A percentile compares a stretch with the other conserved stretches of the same genome.
phyloP scores from a whole-genome alignment of 1,140 invertebrate species.

The Eriocheir sinensis region DNA sequence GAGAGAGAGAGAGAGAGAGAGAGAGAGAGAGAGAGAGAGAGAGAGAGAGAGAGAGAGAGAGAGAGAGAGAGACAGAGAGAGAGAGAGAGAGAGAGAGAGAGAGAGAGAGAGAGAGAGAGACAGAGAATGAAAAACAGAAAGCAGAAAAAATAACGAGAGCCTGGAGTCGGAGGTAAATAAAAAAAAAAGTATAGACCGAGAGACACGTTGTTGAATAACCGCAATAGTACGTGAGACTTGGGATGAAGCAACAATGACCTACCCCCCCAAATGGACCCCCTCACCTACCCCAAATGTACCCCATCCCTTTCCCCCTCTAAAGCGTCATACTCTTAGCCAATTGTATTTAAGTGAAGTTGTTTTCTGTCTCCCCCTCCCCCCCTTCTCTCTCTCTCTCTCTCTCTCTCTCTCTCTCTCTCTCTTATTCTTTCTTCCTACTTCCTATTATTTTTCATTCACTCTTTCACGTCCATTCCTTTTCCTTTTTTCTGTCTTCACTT shows the following conservation, averaged over 20 bases:
- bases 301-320: too few species aligned
- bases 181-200: too few species aligned
- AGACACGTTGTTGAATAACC: neutral
- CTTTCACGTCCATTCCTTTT: neutral
- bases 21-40: constrained; percentile 14
- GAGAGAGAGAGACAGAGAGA: constrained; percentile 30
- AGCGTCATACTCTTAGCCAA: too few species aligned
- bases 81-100: constrained; percentile 36
- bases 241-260: neutral
- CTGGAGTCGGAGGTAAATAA: too few species aligned
- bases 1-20: constrained; percentile 14
- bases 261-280: too few species aligned
- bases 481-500: neutral
- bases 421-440: neutral
- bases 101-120: constrained; percentile 46
- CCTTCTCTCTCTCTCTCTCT: constrained; percentile 15
- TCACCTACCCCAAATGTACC: too few species aligned
- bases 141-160: neutral
- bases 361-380: too few species aligned
- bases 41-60: constrained; percentile 43
- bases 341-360: too few species aligned
- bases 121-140: constrained; percentile 9
- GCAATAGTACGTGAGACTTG: neutral
- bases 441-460: neutral
- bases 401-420: constrained; percentile 4